Evolutionary conservation across 2,797 vertebrate species (phyloP).

Genomic region (Iguana delicatissima): DNA sequence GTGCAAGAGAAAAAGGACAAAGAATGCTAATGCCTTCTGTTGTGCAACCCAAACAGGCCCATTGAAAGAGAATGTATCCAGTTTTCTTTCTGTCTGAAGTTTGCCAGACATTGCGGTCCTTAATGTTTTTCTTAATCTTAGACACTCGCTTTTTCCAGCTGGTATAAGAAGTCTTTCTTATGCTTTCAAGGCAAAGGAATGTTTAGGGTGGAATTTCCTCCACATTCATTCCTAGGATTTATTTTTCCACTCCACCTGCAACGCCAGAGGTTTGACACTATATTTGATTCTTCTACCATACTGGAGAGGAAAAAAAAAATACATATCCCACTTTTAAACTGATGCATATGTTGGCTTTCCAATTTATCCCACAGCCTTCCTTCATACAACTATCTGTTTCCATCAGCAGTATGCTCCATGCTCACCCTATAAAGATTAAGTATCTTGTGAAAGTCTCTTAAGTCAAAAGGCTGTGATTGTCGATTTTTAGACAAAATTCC

Average conservation of each 20-base stretch:
- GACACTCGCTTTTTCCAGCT: conserved; percentile 34
- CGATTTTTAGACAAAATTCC: background rate
- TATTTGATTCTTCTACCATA: background rate
- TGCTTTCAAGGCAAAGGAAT: conserved; percentile 25
- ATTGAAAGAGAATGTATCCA: conserved; percentile 3
- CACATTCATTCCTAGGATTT: background rate
- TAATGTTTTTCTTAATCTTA: conserved; percentile 63
- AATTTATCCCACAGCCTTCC: no score
- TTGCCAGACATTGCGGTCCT: conserved; percentile 57
- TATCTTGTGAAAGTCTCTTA: background rate
- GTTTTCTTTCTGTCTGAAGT: conserved; percentile 47
- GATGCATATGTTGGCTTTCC: background rate
- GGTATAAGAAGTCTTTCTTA: conserved; percentile 36
- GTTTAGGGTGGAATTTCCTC: conserved; percentile 32
- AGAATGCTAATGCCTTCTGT: conserved; percentile 21
- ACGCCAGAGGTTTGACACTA: background rate
- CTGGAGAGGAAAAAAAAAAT: no score
- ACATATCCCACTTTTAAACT: background rate
- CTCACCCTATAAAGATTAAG: background rate
- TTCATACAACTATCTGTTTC: background rate
- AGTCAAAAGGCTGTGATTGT: background rate
- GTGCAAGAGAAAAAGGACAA: conserved; percentile 25
- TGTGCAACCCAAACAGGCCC: conserved; percentile 29
- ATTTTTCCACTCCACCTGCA: background rate
- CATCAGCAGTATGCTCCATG: no score